Evolutionary conservation across 1,140 invertebrate species (phyloP).

Genomic region (Vanessa atalanta): DNA sequence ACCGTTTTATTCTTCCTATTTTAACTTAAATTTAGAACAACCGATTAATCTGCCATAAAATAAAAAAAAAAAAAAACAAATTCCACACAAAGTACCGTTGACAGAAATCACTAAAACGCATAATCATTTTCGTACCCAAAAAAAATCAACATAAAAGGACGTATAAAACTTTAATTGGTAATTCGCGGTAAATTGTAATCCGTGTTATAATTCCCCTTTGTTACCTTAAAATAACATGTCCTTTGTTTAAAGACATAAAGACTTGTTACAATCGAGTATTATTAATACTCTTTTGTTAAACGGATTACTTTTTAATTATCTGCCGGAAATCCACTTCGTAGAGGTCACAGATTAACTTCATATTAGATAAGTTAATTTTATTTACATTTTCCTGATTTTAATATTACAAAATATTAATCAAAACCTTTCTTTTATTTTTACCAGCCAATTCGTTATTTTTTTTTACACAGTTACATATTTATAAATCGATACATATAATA

Average conservation of each 20-base stretch:
- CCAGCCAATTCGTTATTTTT: too few species aligned
- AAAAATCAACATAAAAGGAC: constrained; percentile 2
- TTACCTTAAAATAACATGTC: constrained; percentile 11
- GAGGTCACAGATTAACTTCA: constrained; percentile 33
- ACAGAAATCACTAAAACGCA: neutral
- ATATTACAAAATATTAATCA: too few species aligned
- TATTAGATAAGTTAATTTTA: constrained; percentile 8
- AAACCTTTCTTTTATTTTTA: too few species aligned
- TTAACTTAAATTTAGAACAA: neutral
- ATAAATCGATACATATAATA: too few species aligned
- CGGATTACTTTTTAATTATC: constrained; percentile 71
- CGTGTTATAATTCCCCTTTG: constrained; percentile 12
- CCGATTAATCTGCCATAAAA: neutral
- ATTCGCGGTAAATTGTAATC: neutral
- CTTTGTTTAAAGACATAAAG: constrained; percentile 46
- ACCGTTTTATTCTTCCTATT: too few species aligned
- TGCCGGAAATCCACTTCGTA: constrained; percentile 49
- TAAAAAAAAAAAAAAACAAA: neutral
- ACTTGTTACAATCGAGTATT: constrained; percentile 55
- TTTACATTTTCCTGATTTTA: neutral
- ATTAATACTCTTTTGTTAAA: constrained; percentile 69
- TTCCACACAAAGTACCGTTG: neutral
- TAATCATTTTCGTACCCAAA: neutral
- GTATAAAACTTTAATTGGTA: constrained; percentile 6
- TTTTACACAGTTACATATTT: too few species aligned